Conservation (phyloP, 2,113 vertebrate genomes). For the Oenanthe oenanthe region DNA sequence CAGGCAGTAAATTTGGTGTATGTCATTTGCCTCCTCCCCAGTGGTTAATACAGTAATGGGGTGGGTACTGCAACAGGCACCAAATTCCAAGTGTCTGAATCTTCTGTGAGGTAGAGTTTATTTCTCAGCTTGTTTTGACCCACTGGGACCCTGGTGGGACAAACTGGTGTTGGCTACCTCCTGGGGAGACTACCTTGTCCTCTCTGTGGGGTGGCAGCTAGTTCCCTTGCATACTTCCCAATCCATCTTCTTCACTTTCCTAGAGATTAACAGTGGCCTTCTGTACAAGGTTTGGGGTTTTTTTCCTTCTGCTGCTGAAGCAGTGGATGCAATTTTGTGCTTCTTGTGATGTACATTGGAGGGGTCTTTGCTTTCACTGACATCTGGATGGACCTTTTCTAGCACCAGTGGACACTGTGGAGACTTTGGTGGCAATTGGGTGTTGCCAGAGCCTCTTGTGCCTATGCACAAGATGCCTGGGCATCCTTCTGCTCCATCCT, state of each 20-base stretch:
- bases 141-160: neutral
- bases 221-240: neutral
- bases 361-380: neutral
- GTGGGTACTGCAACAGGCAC: neutral
- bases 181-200: neutral
- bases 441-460: neutral
- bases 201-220: accelerated
- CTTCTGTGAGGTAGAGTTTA: neutral
- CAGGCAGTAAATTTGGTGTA: conserved; percentile 22
- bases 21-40: neutral
- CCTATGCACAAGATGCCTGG: accelerated
- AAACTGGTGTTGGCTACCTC: neutral
- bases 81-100: neutral
- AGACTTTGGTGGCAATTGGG: neutral
- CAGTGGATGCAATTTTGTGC: neutral
- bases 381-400: neutral
- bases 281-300: neutral
- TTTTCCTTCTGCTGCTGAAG: neutral
- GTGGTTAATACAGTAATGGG: neutral
- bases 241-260: neutral
- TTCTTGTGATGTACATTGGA: neutral
- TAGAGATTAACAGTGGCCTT: neutral
- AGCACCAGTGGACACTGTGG: accelerated
- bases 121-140: neutral
- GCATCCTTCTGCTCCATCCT: neutral